A percentile compares a stretch with the other conserved stretches of the same genome.
Conservation (phyloP, 2,113 vertebrate genomes). For the Scortum barcoo region DNA sequence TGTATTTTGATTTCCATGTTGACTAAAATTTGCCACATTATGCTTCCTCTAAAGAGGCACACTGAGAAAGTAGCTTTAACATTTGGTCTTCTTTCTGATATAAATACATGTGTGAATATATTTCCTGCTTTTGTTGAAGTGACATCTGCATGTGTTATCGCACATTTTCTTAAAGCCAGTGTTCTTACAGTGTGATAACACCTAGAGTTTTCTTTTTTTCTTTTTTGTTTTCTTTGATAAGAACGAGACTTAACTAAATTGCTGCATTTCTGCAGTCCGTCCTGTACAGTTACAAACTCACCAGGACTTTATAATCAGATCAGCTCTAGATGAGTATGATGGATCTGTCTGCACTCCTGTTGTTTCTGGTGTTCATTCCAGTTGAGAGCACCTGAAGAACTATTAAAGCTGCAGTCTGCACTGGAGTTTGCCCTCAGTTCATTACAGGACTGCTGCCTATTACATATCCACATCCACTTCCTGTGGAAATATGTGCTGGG, state of each 20-base stretch:
- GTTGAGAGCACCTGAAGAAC: neutral
- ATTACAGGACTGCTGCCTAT: neutral
- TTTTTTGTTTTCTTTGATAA: neutral
- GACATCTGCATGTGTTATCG: neutral
- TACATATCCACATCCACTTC: neutral
- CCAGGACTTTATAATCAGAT: neutral
- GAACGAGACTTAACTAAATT: neutral
- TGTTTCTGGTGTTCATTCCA: neutral
- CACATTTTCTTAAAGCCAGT: neutral
- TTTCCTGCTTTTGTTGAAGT: neutral
- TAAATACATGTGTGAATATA: neutral
- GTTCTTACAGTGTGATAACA: neutral
- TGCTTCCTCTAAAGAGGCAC: neutral
- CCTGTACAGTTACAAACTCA: neutral
- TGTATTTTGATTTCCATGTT: constrained; percentile 10
- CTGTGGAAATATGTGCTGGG: neutral
- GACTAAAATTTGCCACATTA: neutral
- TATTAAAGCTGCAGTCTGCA: neutral
- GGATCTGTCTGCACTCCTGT: neutral
- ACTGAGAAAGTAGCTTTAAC: neutral
- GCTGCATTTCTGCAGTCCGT: neutral
- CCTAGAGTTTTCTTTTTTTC: too few species aligned
- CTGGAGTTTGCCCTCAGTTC: neutral
- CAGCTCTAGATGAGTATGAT: neutral
- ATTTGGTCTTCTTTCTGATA: neutral